These are phyloP conservation scores for Falco rusticolus DNA, from an alignment of 2,797 vertebrate species.

Conservation along the genomic window DNA sequence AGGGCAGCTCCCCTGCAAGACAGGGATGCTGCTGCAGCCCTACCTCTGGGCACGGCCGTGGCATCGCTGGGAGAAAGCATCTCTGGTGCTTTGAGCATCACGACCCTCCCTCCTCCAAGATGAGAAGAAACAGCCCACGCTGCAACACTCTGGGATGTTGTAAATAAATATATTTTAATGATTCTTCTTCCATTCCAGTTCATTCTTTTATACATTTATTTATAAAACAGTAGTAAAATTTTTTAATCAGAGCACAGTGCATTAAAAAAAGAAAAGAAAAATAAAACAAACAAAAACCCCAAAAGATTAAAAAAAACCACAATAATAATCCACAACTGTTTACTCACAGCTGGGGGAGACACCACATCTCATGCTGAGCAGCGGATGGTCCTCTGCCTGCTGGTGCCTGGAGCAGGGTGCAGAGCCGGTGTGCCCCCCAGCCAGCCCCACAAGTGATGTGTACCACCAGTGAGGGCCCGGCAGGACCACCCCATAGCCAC, in stretches of 20 bases:
- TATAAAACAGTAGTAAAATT: constrained; percentile 78
- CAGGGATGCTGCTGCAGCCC: neutral
- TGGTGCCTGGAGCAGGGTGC: neutral
- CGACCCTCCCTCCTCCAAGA: neutral
- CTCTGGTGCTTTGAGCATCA: neutral
- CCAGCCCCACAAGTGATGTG: neutral
- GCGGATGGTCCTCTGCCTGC: neutral
- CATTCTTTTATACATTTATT: constrained; percentile 75
- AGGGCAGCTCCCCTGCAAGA: neutral
- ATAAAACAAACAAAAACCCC: neutral
- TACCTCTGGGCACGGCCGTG: neutral
- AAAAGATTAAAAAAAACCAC: neutral
- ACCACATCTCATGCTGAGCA: neutral
- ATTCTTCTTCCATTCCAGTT: constrained; percentile 73
- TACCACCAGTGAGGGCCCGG: neutral
- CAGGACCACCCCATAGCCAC: neutral
- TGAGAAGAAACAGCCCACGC: neutral
- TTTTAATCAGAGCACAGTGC: constrained; percentile 71
- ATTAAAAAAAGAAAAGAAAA: constrained; percentile 26
- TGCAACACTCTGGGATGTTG: neutral
- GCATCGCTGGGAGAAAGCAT: neutral
- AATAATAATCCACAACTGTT: constrained; percentile 47
- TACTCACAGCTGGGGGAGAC: neutral
- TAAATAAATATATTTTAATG: constrained; percentile 79
- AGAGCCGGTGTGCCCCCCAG: neutral